phyloP scores from a whole-genome alignment of 2,797 vertebrate genomes.

The Sternotherus odoratus region DNA sequence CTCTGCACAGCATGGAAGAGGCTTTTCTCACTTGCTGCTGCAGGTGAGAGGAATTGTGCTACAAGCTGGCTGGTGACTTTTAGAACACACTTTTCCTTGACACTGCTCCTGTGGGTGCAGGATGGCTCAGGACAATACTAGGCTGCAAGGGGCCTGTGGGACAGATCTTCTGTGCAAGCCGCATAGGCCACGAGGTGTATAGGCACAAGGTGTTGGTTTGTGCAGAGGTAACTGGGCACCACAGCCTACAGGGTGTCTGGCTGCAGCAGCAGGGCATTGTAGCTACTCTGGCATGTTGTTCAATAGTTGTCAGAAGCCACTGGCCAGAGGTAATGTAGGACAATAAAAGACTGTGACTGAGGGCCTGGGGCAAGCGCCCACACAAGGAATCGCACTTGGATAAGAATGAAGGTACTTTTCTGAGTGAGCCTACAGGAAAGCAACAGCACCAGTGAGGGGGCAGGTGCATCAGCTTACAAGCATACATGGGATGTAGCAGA shows the following conservation, averaged over 20 bases:
- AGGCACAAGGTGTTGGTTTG: background rate
- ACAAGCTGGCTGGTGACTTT: slow-evolving; percentile 17
- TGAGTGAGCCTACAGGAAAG: background rate
- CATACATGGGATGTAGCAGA: background rate
- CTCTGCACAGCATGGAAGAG: background rate
- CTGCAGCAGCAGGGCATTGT: background rate
- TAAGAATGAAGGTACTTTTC: background rate
- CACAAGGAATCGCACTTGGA: background rate
- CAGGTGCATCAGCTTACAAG: background rate
- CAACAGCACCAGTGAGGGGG: background rate
- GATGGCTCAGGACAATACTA: background rate
- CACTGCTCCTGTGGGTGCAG: slow-evolving; percentile 22
- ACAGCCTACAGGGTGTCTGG: background rate
- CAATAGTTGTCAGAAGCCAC: background rate
- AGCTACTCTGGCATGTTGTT: background rate
- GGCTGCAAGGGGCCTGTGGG: background rate
- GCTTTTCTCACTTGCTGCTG: slow-evolving; percentile 46
- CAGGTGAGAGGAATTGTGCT: slow-evolving; percentile 8
- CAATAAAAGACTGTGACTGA: background rate
- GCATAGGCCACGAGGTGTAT: background rate
- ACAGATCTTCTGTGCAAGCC: background rate
- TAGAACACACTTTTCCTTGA: background rate
- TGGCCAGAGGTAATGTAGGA: background rate
- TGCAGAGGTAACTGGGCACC: background rate
- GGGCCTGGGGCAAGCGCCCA: background rate